Percentiles rank a stretch among this genome's conserved stretches.
phyloP scores from a whole-genome alignment of 92 coral and sea anemone species.

The Phenganax stokvisi region DNA sequence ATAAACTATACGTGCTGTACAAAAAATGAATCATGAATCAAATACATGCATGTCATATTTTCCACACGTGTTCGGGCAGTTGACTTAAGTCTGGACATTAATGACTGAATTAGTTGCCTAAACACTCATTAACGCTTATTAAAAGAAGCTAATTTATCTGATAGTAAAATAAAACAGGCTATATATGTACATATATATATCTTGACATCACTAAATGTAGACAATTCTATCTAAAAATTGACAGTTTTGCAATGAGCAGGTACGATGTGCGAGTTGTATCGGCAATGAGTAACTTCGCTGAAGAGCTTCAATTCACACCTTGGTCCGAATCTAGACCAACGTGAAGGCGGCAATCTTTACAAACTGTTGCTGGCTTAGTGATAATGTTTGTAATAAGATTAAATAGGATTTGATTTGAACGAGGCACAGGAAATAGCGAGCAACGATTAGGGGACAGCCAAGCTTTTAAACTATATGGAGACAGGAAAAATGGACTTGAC shows the following conservation, averaged over 20 bases:
- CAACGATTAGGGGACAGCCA: not conserved
- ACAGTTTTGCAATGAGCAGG: not conserved
- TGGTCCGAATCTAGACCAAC: slow-evolving; percentile 23
- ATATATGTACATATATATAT: not conserved
- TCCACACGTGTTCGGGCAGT: not conserved
- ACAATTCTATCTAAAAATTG: too few species aligned
- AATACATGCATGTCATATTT: not conserved
- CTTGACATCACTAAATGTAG: too few species aligned
- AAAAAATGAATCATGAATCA: not conserved
- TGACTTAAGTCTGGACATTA: not conserved
- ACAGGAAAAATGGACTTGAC: not conserved
- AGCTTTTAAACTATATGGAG: not conserved
- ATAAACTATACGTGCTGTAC: not conserved
- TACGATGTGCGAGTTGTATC: not conserved
- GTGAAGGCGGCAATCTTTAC: slow-evolving; percentile 29
- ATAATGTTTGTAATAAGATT: slow-evolving; percentile 39
- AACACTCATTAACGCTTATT: slow-evolving; percentile 26
- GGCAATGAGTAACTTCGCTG: not conserved
- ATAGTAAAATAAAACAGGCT: not conserved
- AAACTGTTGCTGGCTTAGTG: slow-evolving; percentile 14
- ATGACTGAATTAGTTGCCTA: slow-evolving; percentile 23
- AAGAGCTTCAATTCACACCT: slow-evolving; percentile 29
- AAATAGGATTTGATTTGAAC: slow-evolving; percentile 7
- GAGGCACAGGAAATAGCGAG: slow-evolving; percentile 7
- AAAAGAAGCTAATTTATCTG: slow-evolving; percentile 37